Conservation (phyloP, 1,140 invertebrate genomes). For the Samia ricini region DNA sequence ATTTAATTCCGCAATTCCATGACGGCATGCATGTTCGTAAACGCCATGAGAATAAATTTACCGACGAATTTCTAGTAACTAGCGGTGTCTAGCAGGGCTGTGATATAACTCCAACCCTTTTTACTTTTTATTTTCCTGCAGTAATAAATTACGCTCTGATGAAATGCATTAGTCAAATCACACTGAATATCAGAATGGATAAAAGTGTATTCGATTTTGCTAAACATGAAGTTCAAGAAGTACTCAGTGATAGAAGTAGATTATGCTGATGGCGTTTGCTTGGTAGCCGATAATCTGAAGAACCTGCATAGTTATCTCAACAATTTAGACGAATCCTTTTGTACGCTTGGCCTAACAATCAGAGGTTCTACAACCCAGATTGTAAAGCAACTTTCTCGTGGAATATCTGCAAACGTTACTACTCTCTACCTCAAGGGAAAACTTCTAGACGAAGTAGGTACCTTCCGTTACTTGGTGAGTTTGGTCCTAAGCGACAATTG, state of each 20-base stretch:
- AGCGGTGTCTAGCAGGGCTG: constrained; percentile 25
- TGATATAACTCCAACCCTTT: constrained; percentile 27
- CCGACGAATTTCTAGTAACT: constrained; percentile 19
- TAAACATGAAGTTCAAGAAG: constrained; percentile 5
- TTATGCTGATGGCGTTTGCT: constrained; percentile 24
- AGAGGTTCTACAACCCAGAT: too few relatives aligned
- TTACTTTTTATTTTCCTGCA: constrained; percentile 25
- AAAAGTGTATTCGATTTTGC: neutral
- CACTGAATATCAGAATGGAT: neutral
- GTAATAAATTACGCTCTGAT: constrained; percentile 19
- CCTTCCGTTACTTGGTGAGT: too few relatives aligned
- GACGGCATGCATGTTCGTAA: constrained; percentile 21
- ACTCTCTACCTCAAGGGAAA: too few relatives aligned
- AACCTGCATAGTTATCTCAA: too few relatives aligned
- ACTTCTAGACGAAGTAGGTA: too few relatives aligned
- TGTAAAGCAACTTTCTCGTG: too few relatives aligned
- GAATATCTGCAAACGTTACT: too few relatives aligned
- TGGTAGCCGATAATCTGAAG: too few relatives aligned
- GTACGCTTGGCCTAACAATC: too few relatives aligned
- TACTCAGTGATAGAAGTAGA: constrained; percentile 12
- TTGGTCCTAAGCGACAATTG: too few relatives aligned
- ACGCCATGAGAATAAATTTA: constrained; percentile 19
- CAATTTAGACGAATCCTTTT: too few relatives aligned
- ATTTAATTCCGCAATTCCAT: constrained; percentile 22
- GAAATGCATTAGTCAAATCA: constrained; percentile 10